Evolutionary conservation across 37 sponge, comb jelly and placozoan genomes (phyloP).

Genomic region (Halichondria panicea): DNA sequence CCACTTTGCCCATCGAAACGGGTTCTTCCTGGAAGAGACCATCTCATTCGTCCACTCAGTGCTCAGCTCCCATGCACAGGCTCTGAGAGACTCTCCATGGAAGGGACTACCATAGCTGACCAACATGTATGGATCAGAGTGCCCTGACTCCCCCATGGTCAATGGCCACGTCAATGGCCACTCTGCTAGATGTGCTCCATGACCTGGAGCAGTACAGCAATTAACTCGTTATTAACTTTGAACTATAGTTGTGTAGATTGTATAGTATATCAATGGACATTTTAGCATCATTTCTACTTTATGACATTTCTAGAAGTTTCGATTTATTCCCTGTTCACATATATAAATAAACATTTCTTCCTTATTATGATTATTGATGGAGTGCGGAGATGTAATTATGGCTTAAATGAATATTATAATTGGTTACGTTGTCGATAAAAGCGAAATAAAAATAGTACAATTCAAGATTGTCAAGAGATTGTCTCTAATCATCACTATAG

Average conservation of each 20-base stretch:
- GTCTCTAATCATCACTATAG: too few relatives aligned
- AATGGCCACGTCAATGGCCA: slow-evolving; percentile 97
- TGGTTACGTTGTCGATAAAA: too few relatives aligned
- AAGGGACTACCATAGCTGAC: slow-evolving; percentile 93
- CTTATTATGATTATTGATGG: too few relatives aligned
- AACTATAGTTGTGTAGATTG: too few relatives aligned
- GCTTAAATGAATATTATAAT: too few relatives aligned
- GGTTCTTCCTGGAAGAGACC: slow-evolving; percentile 21
- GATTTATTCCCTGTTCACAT: too few relatives aligned
- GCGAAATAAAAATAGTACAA: too few relatives aligned
- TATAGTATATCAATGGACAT: too few relatives aligned
- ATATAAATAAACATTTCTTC: too few relatives aligned
- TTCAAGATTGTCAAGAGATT: too few relatives aligned
- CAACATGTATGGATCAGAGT: slow-evolving; percentile 86
- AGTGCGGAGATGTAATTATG: too few relatives aligned
- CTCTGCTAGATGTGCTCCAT: slow-evolving; percentile 81
- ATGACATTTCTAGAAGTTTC: too few relatives aligned
- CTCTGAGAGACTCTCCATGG: slow-evolving; percentile 76
- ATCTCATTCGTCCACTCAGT: slow-evolving; percentile 8
- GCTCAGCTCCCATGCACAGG: slow-evolving; percentile 69
- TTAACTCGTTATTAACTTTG: background rate
- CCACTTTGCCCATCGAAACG: slow-evolving; percentile 38
- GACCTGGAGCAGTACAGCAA: slow-evolving; percentile 49
- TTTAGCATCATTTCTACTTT: background rate
- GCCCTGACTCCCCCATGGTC: slow-evolving; percentile 85